Base-by-base conservation (phyloP, 2,888 invertebrate species). In the Ophioninae sp. region DNA sequence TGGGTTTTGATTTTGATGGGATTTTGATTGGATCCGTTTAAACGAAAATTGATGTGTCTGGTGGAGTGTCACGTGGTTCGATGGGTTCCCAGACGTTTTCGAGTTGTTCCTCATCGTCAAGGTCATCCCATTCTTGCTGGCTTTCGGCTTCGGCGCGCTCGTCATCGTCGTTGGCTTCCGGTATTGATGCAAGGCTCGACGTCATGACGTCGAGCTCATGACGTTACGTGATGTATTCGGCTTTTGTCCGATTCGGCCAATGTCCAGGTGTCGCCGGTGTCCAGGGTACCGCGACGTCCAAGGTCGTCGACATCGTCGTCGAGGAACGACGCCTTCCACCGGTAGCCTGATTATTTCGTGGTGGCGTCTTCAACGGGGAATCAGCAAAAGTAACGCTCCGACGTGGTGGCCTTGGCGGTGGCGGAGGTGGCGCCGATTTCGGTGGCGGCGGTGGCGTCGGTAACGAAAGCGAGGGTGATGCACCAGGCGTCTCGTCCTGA, bases 301-400 rank as follows among this genome's bases (percentile, higher is more conserved):
- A 87, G 41, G 88, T 90, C 81, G 89, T 86, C 17, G 51, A 51
- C 82, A 89, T 88, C 76, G 87, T 88, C 75, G 88, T 87, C 51
- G 84, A 84, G 20, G 84, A 84, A 79, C 86, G 87, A 63, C 90
- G 83, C 72, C 86, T 72, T 13, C 51, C 17, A 0, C 41, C 41
- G 30, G 56, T 73, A 59, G 77, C 77, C 9, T 67, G 58, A 30
- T 61, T 71, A 72, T 72, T 86, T 44, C 81, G 86, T 65, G 86
- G 90, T 22, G 91, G 91, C 68, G 90, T 91, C 84, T 90, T 91
- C 39, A 90, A 88, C 80, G 92, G 91, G 51, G 91, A 90, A 67
- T 92, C 91, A 65, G 92, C 92, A 83, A 93, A 93, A 5, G 92
- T 93, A n/a, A 92, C 92, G 87, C 91, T 93, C 37, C 92, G 88